Percentiles rank a stretch among this genome's conserved stretches.
Evolutionary conservation across 2,797 vertebrate species (phyloP).

Genomic region (Platalea minor): DNA sequence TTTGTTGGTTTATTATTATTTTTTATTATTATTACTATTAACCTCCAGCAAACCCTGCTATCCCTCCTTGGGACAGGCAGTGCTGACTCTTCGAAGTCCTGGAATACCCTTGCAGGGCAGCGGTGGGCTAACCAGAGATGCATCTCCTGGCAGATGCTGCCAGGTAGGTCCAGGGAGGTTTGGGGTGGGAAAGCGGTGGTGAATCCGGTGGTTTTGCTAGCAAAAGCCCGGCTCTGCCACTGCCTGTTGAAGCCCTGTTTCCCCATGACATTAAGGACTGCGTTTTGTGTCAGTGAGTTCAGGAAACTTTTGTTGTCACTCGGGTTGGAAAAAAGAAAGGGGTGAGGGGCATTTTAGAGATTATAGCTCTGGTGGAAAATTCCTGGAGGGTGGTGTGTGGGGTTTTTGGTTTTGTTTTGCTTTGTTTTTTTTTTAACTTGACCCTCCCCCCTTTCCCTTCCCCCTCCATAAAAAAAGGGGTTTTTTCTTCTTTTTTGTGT

Average conservation of each 20-base stretch:
- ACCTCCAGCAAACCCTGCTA: background rate
- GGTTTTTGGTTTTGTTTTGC: background rate
- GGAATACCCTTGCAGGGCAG: background rate
- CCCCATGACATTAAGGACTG: fast-evolving
- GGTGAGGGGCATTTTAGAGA: background rate
- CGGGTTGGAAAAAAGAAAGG: background rate
- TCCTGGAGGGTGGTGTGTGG: background rate
- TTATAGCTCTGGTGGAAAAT: constrained; percentile 50
- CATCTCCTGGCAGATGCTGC: background rate
- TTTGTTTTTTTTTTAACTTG: background rate
- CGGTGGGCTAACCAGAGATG: background rate
- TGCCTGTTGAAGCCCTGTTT: background rate
- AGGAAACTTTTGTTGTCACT: constrained; percentile 37
- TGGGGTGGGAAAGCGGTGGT: background rate
- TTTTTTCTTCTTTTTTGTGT: fast-evolving
- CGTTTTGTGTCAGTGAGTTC: background rate
- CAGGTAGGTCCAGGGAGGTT: background rate
- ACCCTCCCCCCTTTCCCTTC: background rate
- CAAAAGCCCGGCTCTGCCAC: background rate
- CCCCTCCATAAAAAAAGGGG: background rate
- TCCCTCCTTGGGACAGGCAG: background rate
- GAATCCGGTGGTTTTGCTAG: background rate
- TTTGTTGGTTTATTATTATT: background rate
- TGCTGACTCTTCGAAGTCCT: background rate
- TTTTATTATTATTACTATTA: background rate